These are phyloP conservation scores for western clawed frog (Xenopus tropicalis) DNA, from an alignment of 2,113 vertebrate genomes.

Conservation along the genomic window UCB_Xtro_10.0 CM004443.2:37338501-37339000, in stretches of 20 bases:
- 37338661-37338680: background rate
- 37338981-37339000: conserved; percentile 19
- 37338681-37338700: background rate
- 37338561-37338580: too few relatives aligned
- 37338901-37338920: conserved; percentile 19
- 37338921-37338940: conserved; percentile 32
- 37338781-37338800: conserved; percentile 68
- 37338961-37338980: conserved; percentile 29
- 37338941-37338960: conserved; percentile 33
- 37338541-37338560: too few relatives aligned
- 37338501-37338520: too few relatives aligned
- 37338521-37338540: too few relatives aligned
- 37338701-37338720: conserved; percentile 50
- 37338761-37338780: conserved; percentile 72
- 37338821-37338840: conserved; percentile 77
- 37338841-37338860: conserved; percentile 79
- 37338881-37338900: conserved; percentile 39
- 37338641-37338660: too few relatives aligned
- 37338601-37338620: too few relatives aligned
- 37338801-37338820: conserved; percentile 72
- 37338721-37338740: conserved; percentile 79
- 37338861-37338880: conserved; percentile 47
- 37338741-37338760: conserved; percentile 74
- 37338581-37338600: too few relatives aligned
- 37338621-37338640: too few relatives aligned